Evolutionary conservation across 2,113 vertebrate species (phyloP), one percentile per base, ranked within the genome.

Genomic region (Papio anubis): DNA sequence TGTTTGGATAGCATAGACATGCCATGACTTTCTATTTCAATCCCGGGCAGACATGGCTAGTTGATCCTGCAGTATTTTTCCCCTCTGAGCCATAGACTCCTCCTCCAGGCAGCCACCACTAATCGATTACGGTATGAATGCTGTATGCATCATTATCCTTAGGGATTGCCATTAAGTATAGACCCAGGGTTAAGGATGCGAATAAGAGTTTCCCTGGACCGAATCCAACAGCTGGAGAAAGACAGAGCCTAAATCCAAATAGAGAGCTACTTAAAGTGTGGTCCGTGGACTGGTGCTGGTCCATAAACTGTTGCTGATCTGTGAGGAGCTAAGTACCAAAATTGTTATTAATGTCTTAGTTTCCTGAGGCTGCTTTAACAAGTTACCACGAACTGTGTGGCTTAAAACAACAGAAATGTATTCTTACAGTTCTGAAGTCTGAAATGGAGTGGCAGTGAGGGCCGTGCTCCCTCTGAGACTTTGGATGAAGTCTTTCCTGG

Each of bases 251-350:
- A 23, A 43, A 83, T 9, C 59, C 83, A 10, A 5, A 6, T 32
- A 43, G 40, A 61, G 59, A 20, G 21, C 27, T 23, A 0, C 48
- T 59, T 21, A 1, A 12, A 16, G 11, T 45, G 64, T 27, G 32
- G 64, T 40, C 64, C 2, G 0, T 17, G 25, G 6, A 2, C 76
- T 0, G 0, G 23, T 16, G 52, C 86, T 59, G 25, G 6, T 16
- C 64, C n/a, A 0, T 8, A 50, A 5, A 21, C 57, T 48, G 57
- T 35, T 14, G 1, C n/a, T 23, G 61, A 79, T 59, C 35, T 23
- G n/a, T 72, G 79, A 30, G 2, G 16, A 32, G 11, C 0, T 59
- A 14, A 52, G 40, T 3, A 35, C 27, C 38, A 20, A 85, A 18
- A 64, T 9, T 30, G 61, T 72, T 30, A 40, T 72, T 57, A 38